phyloP scores from a whole-genome alignment of 2,113 vertebrate species.

The Paradoxurus hermaphroditus region DNA sequence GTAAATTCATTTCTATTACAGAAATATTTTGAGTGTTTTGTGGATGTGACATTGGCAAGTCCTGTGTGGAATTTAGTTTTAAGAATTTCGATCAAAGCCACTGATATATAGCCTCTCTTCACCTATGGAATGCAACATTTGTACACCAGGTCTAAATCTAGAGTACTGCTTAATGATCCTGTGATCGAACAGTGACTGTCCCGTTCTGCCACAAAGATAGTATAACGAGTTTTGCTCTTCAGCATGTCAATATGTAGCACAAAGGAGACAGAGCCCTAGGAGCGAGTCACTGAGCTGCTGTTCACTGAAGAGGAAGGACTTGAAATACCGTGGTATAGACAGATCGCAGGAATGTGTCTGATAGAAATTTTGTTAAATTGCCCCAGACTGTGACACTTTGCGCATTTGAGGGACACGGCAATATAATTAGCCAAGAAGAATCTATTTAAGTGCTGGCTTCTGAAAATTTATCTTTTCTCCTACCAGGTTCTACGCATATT shows the following conservation, averaged over 20 bases:
- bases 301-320: neutral
- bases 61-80: neutral
- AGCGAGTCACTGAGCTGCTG: neutral
- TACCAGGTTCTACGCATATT: conserved; percentile 94
- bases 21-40: conserved; percentile 23
- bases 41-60: neutral
- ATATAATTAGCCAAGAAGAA: conserved; percentile 4
- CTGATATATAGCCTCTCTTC: neutral
- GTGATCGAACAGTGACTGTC: too few relatives aligned
- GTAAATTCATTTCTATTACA: conserved; percentile 4
- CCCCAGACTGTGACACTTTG: neutral
- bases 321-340: neutral
- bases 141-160: neutral
- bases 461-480: conserved; percentile 44
- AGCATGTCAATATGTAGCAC: neutral
- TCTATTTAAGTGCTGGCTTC: neutral
- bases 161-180: neutral
- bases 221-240: neutral
- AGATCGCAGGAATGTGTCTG: neutral
- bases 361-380: neutral
- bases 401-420: neutral
- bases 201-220: neutral
- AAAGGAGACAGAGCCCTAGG: neutral
- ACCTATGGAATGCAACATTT: neutral
- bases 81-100: neutral